Evolutionary conservation across 2,888 invertebrate species (phyloP), one percentile per base, ranked within the genome.

Genomic region (Drosophila bunnanda): DNA sequence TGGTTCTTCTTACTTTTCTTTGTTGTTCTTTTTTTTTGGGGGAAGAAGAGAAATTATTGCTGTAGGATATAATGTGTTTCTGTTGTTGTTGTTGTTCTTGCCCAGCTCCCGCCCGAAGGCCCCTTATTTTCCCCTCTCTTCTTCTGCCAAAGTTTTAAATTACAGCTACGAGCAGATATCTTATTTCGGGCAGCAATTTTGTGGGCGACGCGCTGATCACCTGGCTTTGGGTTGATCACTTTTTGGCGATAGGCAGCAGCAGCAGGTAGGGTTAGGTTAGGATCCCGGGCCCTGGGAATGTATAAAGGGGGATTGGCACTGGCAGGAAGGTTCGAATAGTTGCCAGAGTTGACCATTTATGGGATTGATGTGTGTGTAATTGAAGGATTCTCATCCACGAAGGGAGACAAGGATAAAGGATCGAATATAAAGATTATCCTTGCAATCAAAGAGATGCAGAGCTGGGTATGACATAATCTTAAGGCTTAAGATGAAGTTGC

Each of bases 81-180:
- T 66, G 64, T 34, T 65, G 50, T 34, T 65, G 50, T 34, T 65
- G 57, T 17, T 53, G 53, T 36, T 76, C 20, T 53, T 52, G 56
- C 50, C 50, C 50, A 15, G 32, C 50, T 50, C 50, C 32, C 55
- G 59, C 67, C 66, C 53, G 36, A 65, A 64, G 70, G 72, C 65
- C 77, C 75, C 34, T 64, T 15, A 22, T 55, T 56, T 62, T 60
- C 54, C 22, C 44, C 46, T 22, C 25, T 25, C 4, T 71, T 66
- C 43, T 58, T 46, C 76, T 65, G 68, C 75, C 71, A 75, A 72
- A 67, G 86, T 86, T 85, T 86, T 85, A 87, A 88, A 86, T 86
- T 89, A 82, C 89, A 80, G 75, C 76, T 82, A 85, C 82, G 88
- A 88, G 88, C 83, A 84, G 85, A 89, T 86, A 86, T 85, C 85